Conservation (phyloP, 2,113 vertebrate species). For the Paralichthys olivaceus region DNA sequence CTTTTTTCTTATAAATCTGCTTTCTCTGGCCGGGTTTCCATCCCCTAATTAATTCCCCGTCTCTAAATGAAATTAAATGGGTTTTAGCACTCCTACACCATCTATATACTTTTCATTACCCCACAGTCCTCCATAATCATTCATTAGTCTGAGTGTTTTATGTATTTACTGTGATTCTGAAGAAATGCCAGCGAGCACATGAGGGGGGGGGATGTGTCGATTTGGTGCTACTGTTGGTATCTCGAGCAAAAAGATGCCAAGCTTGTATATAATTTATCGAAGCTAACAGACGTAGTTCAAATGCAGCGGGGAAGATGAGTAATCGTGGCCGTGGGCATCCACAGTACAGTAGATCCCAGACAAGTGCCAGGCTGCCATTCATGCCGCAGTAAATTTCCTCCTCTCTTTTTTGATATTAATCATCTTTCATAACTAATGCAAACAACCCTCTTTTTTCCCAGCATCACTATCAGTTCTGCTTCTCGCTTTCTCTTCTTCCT, state of each 20-base stretch:
- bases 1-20: conserved; percentile 48
- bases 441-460: conserved; percentile 41
- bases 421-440: conserved; percentile 65
- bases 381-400: conserved; percentile 50
- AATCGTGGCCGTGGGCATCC: conserved; percentile 60
- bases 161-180: conserved; percentile 77
- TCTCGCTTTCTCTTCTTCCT: conserved; percentile 22
- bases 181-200: conserved; percentile 65
- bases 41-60: conserved; percentile 73
- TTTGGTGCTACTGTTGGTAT: conserved; percentile 61
- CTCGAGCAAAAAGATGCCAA: conserved; percentile 56
- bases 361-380: conserved; percentile 49
- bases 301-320: conserved; percentile 62
- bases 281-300: conserved; percentile 64
- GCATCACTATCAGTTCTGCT: conserved; percentile 41
- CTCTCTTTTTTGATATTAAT: conserved; percentile 71
- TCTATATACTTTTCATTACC: conserved; percentile 74
- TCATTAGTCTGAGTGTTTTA: conserved; percentile 79
- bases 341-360: conserved; percentile 35
- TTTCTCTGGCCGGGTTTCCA: conserved; percentile 57
- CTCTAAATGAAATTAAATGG: conserved; percentile 76
- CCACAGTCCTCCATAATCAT: conserved; percentile 67
- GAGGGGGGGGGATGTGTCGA: conserved; percentile 62
- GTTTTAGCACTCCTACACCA: conserved; percentile 76
- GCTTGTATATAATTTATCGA: conserved; percentile 74